These are phyloP conservation scores for Zaprionus lineosus DNA, from an alignment of 2,888 invertebrate genomes.

Conservation along the genomic window DNA sequence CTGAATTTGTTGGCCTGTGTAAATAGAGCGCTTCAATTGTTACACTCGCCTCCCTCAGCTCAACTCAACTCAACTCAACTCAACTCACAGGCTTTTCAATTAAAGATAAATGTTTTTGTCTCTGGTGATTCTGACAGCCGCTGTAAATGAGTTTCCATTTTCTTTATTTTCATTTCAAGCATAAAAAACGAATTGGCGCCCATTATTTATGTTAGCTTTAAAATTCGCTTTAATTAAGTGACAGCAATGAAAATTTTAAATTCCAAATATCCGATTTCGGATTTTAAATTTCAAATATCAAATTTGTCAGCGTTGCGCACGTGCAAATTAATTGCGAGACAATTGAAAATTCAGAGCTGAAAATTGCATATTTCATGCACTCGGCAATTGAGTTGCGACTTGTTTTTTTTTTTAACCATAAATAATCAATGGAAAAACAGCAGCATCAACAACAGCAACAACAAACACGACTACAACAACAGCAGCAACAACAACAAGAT, in stretches of 20 bases:
- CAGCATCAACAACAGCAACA: too few relatives aligned
- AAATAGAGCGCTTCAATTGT: constrained; percentile 44
- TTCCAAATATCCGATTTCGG: constrained; percentile 15
- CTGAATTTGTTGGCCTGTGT: constrained; percentile 20
- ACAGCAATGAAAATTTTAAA: too few relatives aligned
- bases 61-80: not conserved
- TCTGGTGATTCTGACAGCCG: constrained; percentile 26
- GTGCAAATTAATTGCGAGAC: constrained; percentile 35
- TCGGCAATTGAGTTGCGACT: constrained; percentile 32
- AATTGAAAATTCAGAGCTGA: too few relatives aligned
- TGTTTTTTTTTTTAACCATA: too few relatives aligned
- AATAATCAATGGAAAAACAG: too few relatives aligned
- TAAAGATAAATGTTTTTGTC: constrained; percentile 37
- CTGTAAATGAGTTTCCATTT: not conserved
- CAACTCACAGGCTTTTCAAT: constrained; percentile 21
- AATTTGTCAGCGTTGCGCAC: constrained; percentile 51
- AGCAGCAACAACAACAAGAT: not conserved
- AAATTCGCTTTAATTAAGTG: constrained; percentile 5
- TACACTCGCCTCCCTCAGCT: constrained; percentile 1
- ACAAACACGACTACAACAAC: not conserved
- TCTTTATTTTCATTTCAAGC: not conserved
- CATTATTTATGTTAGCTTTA: constrained; percentile 46
- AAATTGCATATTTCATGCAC: constrained; percentile 44
- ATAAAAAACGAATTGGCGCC: constrained; percentile 26
- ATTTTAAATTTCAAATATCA: constrained; percentile 14